phyloP scores from a whole-genome alignment of 2,113 vertebrate species.

The Pterocles burchelli region DNA sequence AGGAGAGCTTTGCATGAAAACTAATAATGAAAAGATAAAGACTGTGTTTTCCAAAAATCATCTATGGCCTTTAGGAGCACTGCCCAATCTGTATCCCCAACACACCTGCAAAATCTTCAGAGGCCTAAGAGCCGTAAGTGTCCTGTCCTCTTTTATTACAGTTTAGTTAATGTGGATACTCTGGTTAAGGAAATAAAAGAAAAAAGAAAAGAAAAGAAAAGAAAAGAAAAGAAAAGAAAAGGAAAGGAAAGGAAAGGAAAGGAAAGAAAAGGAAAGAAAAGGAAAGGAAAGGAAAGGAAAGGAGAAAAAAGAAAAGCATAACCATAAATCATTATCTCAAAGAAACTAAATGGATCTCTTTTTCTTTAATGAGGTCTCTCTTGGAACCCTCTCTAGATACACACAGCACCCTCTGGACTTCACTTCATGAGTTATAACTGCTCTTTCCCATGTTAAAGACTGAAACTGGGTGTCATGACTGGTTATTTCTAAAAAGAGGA shows the following conservation, averaged over 20 bases:
- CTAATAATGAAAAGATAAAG: neutral
- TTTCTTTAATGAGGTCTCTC: neutral
- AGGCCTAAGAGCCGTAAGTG: neutral
- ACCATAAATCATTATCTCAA: neutral
- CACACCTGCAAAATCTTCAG: neutral
- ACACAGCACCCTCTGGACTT: neutral
- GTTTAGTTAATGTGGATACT: neutral
- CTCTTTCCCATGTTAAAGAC: neutral
- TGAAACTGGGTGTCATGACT: neutral
- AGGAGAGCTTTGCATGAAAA: neutral
- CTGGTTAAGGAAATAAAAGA: neutral
- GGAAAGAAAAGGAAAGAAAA: too few relatives aligned
- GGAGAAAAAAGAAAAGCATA: neutral
- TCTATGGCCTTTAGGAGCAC: neutral
- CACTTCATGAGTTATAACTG: neutral
- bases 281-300: neutral
- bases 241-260: too few relatives aligned
- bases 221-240: neutral
- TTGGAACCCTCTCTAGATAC: neutral
- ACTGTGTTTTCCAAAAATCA: neutral
- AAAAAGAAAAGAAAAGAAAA: neutral
- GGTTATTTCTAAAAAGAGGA: neutral
- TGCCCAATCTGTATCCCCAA: neutral
- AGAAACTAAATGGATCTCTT: neutral
- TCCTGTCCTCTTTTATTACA: neutral